Conservation (phyloP, 1,140 invertebrate species). For the Trissolcus basalis region DNA sequence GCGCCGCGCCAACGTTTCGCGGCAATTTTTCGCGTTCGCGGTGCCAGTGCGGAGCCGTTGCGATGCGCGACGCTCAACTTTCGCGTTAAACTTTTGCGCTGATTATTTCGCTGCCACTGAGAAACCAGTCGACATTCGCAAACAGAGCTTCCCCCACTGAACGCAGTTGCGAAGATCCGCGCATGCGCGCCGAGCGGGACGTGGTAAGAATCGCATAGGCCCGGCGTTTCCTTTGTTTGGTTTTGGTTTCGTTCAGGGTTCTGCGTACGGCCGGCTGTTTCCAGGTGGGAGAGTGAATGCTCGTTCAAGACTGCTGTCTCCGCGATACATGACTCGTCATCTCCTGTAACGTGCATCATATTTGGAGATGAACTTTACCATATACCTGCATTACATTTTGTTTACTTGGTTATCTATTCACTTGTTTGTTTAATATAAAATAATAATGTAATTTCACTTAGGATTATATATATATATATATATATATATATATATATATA, state of each 20-base stretch:
- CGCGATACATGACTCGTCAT: too few species aligned
- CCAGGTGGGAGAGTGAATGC: too few species aligned
- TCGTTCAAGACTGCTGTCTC: neutral
- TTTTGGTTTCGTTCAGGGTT: constrained; percentile 7
- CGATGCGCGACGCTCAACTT: constrained; percentile 8
- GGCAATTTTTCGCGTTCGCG: neutral
- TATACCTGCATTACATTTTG: too few species aligned
- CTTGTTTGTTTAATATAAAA: too few species aligned
- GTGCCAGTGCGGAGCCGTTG: constrained; percentile 9
- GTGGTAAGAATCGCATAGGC: constrained; percentile 18
- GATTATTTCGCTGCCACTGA: constrained; percentile 62
- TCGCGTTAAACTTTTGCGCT: constrained; percentile 51
- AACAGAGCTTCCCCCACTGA: constrained; percentile 59
- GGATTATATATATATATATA: too few species aligned
- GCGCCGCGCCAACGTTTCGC: constrained; percentile 10
- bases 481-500: too few species aligned
- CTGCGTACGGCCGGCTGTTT: neutral
- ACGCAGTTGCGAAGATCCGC: constrained; percentile 26
- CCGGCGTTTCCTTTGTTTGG: constrained; percentile 32
- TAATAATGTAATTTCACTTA: too few species aligned
- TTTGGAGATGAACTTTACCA: too few species aligned
- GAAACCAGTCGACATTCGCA: constrained; percentile 63
- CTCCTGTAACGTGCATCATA: too few species aligned
- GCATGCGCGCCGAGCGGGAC: constrained; percentile 50
- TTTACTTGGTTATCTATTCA: too few species aligned